phyloP scores from a whole-genome alignment of 2,113 vertebrate genomes.

The Pardalotus punctatus region DNA sequence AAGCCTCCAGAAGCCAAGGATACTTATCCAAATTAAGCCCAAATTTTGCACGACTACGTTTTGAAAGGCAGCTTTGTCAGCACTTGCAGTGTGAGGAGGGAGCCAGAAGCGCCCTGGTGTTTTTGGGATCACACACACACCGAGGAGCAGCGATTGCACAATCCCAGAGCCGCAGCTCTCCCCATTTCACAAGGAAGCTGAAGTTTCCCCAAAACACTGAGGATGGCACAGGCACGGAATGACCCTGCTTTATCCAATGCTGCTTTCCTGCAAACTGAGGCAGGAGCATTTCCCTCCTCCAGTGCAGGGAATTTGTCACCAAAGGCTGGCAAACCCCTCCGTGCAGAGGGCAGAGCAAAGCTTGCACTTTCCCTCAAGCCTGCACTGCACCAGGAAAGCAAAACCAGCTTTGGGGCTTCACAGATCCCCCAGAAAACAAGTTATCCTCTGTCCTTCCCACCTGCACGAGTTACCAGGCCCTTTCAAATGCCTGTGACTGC shows the following conservation, averaged over 20 bases:
- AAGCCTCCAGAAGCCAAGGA: background rate
- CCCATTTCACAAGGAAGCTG: background rate
- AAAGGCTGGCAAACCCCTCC: background rate
- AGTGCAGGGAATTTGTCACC: background rate
- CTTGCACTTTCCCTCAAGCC: accelerated
- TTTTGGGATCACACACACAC: background rate
- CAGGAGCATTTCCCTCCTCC: background rate
- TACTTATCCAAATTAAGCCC: background rate
- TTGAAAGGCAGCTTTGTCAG: background rate
- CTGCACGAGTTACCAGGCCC: background rate
- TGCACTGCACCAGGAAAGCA: background rate
- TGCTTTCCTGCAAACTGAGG: background rate
- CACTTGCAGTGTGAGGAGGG: background rate
- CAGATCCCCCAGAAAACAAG: background rate
- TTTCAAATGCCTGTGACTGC: background rate
- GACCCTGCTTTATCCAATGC: background rate
- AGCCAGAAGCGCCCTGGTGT: background rate
- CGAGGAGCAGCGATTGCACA: background rate
- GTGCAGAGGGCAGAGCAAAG: background rate
- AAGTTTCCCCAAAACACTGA: background rate
- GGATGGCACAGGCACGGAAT: too few relatives aligned
- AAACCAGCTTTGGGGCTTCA: background rate
- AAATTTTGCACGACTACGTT: background rate
- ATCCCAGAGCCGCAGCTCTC: background rate
- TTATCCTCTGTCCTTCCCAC: background rate